These are phyloP conservation scores for Bombus fervidus DNA, from an alignment of 1,140 invertebrate genomes.

Conservation along the genomic window DNA sequence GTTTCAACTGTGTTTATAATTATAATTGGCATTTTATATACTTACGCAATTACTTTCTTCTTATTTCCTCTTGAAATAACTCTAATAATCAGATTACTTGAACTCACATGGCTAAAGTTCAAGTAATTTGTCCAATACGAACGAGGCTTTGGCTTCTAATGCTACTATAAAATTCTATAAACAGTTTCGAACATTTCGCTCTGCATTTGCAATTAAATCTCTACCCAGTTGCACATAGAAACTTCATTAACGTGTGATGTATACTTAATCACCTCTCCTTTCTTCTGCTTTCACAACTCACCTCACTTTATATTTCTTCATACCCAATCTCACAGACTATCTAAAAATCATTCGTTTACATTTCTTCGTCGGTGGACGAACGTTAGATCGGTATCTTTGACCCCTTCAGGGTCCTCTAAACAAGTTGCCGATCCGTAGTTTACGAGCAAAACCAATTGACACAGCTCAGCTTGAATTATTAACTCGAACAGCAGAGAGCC, in stretches of 20 bases:
- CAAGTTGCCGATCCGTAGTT: constrained; percentile 31
- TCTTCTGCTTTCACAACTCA: background rate
- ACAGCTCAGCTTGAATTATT: constrained; percentile 50
- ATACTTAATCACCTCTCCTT: background rate
- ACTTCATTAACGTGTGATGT: background rate
- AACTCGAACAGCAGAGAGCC: constrained; percentile 23
- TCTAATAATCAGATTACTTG: too few relatives aligned
- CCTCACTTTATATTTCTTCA: background rate
- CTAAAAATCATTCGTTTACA: background rate
- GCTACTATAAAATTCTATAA: background rate
- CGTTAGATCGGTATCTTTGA: background rate
- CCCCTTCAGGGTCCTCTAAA: background rate
- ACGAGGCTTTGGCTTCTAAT: background rate
- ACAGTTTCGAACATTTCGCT: too few relatives aligned
- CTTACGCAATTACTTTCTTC: too few relatives aligned
- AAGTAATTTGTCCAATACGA: too few relatives aligned
- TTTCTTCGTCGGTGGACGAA: background rate
- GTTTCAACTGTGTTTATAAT: too few relatives aligned
- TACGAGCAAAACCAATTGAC: constrained; percentile 30
- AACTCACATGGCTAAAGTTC: too few relatives aligned
- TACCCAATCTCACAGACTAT: too few relatives aligned
- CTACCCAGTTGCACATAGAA: background rate
- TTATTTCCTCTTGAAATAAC: too few relatives aligned
- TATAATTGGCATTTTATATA: too few relatives aligned
- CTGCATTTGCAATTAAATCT: background rate